phyloP scores from a whole-genome alignment of 1,140 invertebrate species.

The Zaprionus tsacasi region DNA sequence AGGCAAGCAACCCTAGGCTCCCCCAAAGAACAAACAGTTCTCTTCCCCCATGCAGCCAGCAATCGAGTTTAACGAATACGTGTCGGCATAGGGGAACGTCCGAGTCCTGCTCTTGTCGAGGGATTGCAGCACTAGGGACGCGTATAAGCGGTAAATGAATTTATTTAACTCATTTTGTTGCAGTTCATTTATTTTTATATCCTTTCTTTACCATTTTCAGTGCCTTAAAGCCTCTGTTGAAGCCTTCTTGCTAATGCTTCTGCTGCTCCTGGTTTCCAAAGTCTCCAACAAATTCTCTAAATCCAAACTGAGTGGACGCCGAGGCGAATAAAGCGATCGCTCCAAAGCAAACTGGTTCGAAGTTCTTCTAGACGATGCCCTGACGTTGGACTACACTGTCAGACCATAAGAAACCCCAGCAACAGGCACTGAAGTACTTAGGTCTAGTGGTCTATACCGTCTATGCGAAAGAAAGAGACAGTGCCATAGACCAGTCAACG shows the following conservation, averaged over 20 bases:
- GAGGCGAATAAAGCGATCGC: no score
- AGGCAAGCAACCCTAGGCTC: slow-evolving; percentile 18
- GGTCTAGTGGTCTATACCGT: not conserved
- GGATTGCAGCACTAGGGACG: slow-evolving; percentile 45
- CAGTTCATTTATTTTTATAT: slow-evolving; percentile 73
- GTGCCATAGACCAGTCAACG: not conserved
- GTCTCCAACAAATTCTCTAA: no score
- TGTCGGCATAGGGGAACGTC: slow-evolving; percentile 9
- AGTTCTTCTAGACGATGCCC: no score
- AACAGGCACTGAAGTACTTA: slow-evolving; percentile 2
- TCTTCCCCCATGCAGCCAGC: slow-evolving; percentile 13
- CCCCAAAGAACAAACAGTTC: slow-evolving; percentile 26
- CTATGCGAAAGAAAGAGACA: not conserved
- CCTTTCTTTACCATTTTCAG: no score
- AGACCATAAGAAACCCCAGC: no score
- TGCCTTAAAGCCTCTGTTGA: no score
- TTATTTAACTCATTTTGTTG: slow-evolving; percentile 74
- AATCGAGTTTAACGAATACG: slow-evolving; percentile 49
- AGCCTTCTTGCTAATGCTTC: no score
- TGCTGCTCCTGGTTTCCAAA: no score
- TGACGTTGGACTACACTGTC: no score
- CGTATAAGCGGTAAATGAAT: slow-evolving; percentile 72
- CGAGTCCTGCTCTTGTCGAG: not conserved
- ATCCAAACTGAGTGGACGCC: no score
- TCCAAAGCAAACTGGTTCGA: no score